These are phyloP conservation scores for Papilio xuthus DNA, from an alignment of 1,140 invertebrate species.

Conservation along the genomic window DNA sequence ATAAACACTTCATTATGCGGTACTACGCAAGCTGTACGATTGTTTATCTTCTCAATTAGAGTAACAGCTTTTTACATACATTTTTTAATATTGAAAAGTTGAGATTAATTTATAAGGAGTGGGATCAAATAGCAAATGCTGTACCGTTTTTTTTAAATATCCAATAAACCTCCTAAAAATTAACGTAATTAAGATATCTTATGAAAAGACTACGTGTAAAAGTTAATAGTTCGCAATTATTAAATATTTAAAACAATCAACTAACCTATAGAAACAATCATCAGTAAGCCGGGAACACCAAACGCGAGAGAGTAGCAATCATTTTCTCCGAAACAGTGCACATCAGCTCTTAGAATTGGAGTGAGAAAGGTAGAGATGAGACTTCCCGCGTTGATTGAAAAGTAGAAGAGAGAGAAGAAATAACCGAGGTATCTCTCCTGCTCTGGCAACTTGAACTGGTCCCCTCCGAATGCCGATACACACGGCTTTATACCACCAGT, in stretches of 20 bases:
- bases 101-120: no score
- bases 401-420: constrained; percentile 97
- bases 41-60: neutral
- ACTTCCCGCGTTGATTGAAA: constrained; percentile 96
- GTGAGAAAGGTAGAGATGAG: constrained; percentile 95
- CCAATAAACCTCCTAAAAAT: no score
- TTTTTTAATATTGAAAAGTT: no score
- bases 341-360: constrained; percentile 91
- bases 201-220: no score
- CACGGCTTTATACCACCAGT: constrained; percentile 99
- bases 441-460: constrained; percentile 94
- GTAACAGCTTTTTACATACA: no score
- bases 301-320: constrained; percentile 96
- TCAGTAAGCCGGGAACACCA: constrained; percentile 93
- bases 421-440: constrained; percentile 88
- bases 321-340: constrained; percentile 90
- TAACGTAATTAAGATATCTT: no score
- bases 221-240: no score
- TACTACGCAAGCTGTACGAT: neutral
- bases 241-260: constrained; percentile 35
- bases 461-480: constrained; percentile 97
- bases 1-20: neutral
- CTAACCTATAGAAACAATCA: constrained; percentile 91
- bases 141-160: no score
- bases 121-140: no score